Evolutionary conservation across 2,113 vertebrate genomes (phyloP).

Genomic region (Hoplias malabaricus): DNA sequence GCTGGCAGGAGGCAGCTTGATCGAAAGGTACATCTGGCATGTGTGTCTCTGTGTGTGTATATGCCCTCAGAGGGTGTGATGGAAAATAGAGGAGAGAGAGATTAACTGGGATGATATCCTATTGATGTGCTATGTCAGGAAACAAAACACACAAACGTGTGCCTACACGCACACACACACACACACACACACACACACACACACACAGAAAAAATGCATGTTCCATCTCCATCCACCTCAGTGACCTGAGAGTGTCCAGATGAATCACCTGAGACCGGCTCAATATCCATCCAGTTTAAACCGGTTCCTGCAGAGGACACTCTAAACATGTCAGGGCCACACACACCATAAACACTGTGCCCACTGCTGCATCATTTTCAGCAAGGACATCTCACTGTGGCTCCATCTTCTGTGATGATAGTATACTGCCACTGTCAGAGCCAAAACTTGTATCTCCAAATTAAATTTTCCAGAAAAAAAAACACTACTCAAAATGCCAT

Average conservation of each 20-base stretch:
- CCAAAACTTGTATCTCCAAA: no score
- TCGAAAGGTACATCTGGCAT: slow-evolving; percentile 15
- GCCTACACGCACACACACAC: slow-evolving; percentile 19
- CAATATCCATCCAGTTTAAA: slow-evolving; percentile 9
- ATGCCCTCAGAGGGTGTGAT: background rate
- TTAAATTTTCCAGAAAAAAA: no score
- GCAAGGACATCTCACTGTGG: background rate
- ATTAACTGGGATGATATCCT: slow-evolving; percentile 39
- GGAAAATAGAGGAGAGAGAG: slow-evolving; percentile 34
- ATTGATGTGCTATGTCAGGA: slow-evolving; percentile 18
- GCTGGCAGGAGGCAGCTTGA: slow-evolving; percentile 36
- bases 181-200: background rate
- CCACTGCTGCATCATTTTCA: background rate
- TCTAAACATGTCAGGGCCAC: background rate
- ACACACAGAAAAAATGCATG: background rate
- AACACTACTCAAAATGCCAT: no score
- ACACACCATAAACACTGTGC: background rate
- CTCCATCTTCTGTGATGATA: no score
- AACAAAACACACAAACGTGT: background rate
- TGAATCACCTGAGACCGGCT: background rate
- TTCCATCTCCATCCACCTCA: slow-evolving; percentile 18
- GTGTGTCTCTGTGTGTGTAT: background rate
- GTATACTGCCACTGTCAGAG: no score
- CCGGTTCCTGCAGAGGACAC: background rate
- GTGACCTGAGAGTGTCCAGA: slow-evolving; percentile 5